Evolutionary conservation across 2,888 invertebrate species (phyloP).

Genomic region (Arge pagana): DNA sequence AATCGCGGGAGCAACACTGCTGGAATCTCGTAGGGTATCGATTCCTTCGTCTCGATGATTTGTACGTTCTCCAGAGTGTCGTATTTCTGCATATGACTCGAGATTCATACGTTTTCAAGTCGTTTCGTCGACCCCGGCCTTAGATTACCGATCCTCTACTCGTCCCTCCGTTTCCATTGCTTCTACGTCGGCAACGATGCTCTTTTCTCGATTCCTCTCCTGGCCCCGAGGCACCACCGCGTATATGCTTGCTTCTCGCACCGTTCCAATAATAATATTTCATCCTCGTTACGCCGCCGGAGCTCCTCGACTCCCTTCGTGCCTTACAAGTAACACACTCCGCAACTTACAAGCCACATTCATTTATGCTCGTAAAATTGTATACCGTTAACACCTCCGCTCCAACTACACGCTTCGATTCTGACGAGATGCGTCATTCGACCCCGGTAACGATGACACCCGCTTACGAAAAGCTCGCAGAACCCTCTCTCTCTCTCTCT

Average conservation of each 20-base stretch:
- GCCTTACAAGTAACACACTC: conserved; percentile 14
- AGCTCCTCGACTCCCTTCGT: conserved; percentile 18
- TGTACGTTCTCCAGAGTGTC: conserved; percentile 13
- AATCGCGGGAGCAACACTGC: background rate
- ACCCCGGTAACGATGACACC: too few relatives aligned
- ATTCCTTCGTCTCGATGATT: conserved; percentile 12
- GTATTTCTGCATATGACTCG: conserved; percentile 19
- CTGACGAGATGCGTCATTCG: too few relatives aligned
- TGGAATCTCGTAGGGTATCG: conserved; percentile 9
- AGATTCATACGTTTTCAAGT: conserved; percentile 21
- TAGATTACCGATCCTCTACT: conserved; percentile 15
- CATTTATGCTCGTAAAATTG: conserved; percentile 5
- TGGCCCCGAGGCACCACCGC: conserved; percentile 17
- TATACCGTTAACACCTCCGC: conserved; percentile 14
- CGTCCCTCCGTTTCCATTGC: background rate
- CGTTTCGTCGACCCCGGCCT: too few relatives aligned
- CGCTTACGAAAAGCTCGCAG: too few relatives aligned
- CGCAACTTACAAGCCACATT: conserved; percentile 8
- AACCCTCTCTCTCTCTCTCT: too few relatives aligned
- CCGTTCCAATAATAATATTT: conserved; percentile 25
- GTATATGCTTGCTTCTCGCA: conserved; percentile 9
- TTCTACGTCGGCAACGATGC: too few relatives aligned
- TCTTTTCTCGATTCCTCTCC: conserved; percentile 14
- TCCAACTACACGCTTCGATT: too few relatives aligned
- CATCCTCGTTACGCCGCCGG: conserved; percentile 24